Evolutionary conservation across 2,888 invertebrate genomes (phyloP).

Genomic region (Crematogaster levior): DNA sequence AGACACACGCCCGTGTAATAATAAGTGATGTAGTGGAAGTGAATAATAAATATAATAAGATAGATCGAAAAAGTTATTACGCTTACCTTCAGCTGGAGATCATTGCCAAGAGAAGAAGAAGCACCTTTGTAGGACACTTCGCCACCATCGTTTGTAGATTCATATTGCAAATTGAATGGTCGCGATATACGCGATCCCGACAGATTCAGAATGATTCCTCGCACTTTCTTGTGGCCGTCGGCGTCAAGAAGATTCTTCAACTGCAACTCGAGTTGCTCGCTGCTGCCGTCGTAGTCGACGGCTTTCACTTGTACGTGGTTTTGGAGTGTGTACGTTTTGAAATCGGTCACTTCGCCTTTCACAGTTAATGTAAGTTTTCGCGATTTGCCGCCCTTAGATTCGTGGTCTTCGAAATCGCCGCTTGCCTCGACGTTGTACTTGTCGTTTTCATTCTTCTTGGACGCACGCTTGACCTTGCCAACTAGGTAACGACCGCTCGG

Average conservation of each 20-base stretch:
- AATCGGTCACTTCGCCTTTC: conserved; percentile 85
- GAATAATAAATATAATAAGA: too few relatives aligned
- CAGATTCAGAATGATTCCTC: conserved; percentile 72
- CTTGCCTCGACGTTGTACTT: conserved; percentile 66
- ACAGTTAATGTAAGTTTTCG: conserved; percentile 85
- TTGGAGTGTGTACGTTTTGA: conserved; percentile 84
- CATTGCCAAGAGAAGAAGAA: conserved; percentile 75
- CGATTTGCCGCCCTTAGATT: conserved; percentile 85
- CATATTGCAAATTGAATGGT: conserved; percentile 66
- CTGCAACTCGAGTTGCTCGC: conserved; percentile 82
- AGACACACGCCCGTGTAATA: neutral
- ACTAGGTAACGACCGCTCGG: conserved; percentile 86
- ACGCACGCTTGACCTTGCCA: conserved; percentile 83
- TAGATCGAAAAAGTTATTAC: neutral
- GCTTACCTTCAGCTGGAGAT: conserved; percentile 75
- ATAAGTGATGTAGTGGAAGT: too few relatives aligned
- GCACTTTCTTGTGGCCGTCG: conserved; percentile 74
- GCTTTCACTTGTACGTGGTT: conserved; percentile 83
- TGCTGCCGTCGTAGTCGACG: conserved; percentile 86
- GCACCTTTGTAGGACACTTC: neutral
- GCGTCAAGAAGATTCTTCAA: conserved; percentile 83
- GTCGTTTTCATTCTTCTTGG: conserved; percentile 68
- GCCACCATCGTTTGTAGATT: conserved; percentile 59
- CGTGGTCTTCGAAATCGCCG: conserved; percentile 82
- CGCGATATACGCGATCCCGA: conserved; percentile 69